Percentiles rank a stretch among this genome's conserved stretches.
Conservation (phyloP, 2,888 invertebrate genomes). For the Xanthorhoe designata region DNA sequence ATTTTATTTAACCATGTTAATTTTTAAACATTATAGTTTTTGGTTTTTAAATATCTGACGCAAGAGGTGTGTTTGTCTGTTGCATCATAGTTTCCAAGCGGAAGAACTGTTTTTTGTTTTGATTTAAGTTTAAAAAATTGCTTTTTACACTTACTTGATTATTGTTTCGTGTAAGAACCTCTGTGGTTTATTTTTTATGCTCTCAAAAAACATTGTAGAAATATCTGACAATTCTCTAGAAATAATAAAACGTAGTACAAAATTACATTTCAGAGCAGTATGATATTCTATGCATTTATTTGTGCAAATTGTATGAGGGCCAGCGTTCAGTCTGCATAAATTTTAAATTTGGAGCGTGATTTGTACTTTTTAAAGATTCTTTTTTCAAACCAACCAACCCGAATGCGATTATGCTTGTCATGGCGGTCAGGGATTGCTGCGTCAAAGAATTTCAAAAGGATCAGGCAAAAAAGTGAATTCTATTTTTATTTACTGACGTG, state of each 20-base stretch:
- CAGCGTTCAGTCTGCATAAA: slow-evolving; percentile 40
- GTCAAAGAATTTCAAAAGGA: slow-evolving; percentile 40
- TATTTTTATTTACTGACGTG: slow-evolving; percentile 18
- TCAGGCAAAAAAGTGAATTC: slow-evolving; percentile 26
- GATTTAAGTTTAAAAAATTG: too few relatives aligned
- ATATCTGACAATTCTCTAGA: not conserved
- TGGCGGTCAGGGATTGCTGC: slow-evolving; percentile 37
- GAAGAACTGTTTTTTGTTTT: too few relatives aligned
- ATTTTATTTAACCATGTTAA: too few relatives aligned
- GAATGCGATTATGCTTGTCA: slow-evolving; percentile 44
- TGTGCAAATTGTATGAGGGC: slow-evolving; percentile 44
- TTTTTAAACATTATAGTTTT: too few relatives aligned
- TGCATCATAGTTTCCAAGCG: too few relatives aligned
- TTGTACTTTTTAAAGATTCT: slow-evolving; percentile 49
- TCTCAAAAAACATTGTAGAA: not conserved
- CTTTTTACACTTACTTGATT: too few relatives aligned
- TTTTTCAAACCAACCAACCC: slow-evolving; percentile 49
- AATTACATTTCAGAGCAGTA: not conserved
- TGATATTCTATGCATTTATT: slow-evolving; percentile 1
- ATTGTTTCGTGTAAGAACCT: too few relatives aligned
- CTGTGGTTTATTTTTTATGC: too few relatives aligned
- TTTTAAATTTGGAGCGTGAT: slow-evolving; percentile 47
- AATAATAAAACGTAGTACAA: not conserved
- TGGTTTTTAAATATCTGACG: too few relatives aligned
- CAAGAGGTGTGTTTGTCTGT: too few relatives aligned